Conservation (phyloP, 2,113 vertebrate species). For the Fregata magnificens region DNA sequence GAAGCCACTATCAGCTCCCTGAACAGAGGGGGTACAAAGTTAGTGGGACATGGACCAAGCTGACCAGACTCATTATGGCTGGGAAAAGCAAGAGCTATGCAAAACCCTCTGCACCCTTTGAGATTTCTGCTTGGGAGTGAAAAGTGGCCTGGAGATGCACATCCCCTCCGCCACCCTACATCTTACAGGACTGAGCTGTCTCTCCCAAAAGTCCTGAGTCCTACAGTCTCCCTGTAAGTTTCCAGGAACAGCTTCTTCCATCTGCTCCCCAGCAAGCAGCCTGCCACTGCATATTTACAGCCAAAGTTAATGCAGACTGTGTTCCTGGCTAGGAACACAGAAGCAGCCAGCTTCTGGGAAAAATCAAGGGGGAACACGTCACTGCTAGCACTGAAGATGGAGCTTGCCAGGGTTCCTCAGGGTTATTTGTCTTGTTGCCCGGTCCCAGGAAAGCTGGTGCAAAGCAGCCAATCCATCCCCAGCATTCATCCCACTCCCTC, state of each 20-base stretch:
- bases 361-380: neutral
- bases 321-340: neutral
- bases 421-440: slow-evolving; percentile 11
- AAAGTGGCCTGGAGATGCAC: neutral
- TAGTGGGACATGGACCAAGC: neutral
- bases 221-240: neutral
- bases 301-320: neutral
- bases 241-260: neutral
- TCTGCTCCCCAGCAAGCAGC: neutral
- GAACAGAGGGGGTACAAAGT: neutral
- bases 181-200: neutral
- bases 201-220: neutral
- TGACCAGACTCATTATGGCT: neutral
- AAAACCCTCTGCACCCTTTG: neutral
- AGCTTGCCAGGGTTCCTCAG: neutral
- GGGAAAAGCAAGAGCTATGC: neutral
- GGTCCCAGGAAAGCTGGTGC: neutral
- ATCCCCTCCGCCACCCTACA: neutral
- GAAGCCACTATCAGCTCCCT: neutral
- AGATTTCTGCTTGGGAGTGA: neutral
- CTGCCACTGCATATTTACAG: neutral
- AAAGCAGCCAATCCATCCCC: slow-evolving; percentile 33
- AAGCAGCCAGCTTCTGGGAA: neutral
- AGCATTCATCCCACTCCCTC: neutral
- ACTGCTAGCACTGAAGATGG: neutral